Evolutionary conservation across 2,888 invertebrate species (phyloP).

Genomic region (Meteorus cinctellus): DNA sequence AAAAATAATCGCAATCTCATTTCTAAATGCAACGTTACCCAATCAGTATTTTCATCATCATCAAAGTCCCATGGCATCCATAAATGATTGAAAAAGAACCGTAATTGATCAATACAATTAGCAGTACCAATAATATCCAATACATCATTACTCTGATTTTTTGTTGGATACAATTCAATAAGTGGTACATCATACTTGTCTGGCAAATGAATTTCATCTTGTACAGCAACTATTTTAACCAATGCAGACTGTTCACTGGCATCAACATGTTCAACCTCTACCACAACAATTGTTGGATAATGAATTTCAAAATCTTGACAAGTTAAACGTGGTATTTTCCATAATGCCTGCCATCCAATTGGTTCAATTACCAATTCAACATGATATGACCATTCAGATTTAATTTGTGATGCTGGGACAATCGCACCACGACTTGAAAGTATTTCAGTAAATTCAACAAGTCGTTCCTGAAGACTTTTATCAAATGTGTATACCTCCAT

Average conservation of each 20-base stretch:
- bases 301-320: conserved; percentile 80
- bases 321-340: conserved; percentile 80
- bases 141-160: conserved; percentile 76
- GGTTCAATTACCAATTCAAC: conserved; percentile 79
- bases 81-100: conserved; percentile 80
- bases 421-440: conserved; percentile 71
- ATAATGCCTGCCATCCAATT: conserved; percentile 81
- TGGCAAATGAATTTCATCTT: conserved; percentile 79
- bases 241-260: conserved; percentile 76
- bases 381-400: conserved; percentile 76
- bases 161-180: conserved; percentile 80
- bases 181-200: conserved; percentile 78
- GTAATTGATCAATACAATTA: conserved; percentile 79
- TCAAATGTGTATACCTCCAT: conserved; percentile 79
- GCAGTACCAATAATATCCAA: conserved; percentile 78
- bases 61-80: conserved; percentile 85
- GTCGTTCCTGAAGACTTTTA: conserved; percentile 76
- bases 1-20: conserved; percentile 76
- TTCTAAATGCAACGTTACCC: conserved; percentile 76
- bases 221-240: conserved; percentile 79
- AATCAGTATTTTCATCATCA: conserved; percentile 78
- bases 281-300: conserved; percentile 79
- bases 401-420: conserved; percentile 75
- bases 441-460: conserved; percentile 76
- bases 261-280: conserved; percentile 77